A percentile compares a stretch with the other conserved stretches of the same genome.
These are phyloP conservation scores for Trachymyrmex cornetzi DNA, from an alignment of 1,140 invertebrate species.

Conservation along the genomic window DNA sequence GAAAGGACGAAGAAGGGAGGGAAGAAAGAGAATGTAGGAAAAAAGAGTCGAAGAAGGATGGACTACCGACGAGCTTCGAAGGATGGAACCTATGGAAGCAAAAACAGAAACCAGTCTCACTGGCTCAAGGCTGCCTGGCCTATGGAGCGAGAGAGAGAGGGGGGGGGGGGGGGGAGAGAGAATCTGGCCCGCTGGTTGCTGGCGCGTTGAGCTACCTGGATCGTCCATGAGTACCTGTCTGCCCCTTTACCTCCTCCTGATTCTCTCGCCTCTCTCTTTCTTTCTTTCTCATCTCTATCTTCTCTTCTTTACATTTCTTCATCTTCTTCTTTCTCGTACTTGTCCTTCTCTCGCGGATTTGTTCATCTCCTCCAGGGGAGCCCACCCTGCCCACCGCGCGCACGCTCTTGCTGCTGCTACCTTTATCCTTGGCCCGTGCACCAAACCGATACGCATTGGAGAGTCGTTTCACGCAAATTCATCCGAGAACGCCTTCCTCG, in stretches of 20 bases:
- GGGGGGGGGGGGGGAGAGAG: not conserved
- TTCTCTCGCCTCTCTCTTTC: slow-evolving; percentile 44
- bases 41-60: slow-evolving; percentile 82
- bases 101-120: slow-evolving; percentile 87
- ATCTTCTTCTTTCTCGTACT: slow-evolving; percentile 27
- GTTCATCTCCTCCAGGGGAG: slow-evolving; percentile 31
- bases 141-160: slow-evolving; percentile 12
- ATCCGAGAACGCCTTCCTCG: slow-evolving; percentile 74
- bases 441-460: slow-evolving; percentile 68
- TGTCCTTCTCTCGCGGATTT: slow-evolving; percentile 49
- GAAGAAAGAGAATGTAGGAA: slow-evolving; percentile 50
- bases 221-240: slow-evolving; percentile 76
- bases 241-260: slow-evolving; percentile 69
- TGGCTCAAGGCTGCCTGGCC: slow-evolving; percentile 85
- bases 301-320: slow-evolving; percentile 11
- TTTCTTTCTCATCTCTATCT: slow-evolving; percentile 13
- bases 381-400: slow-evolving; percentile 7
- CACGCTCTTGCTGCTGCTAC: slow-evolving; percentile 68
- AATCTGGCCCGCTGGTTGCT: slow-evolving; percentile 61
- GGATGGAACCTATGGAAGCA: slow-evolving; percentile 86
- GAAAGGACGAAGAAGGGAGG: slow-evolving; percentile 54
- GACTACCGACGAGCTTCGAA: slow-evolving; percentile 84
- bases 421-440: slow-evolving; percentile 73
- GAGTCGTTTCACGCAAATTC: slow-evolving; percentile 85
- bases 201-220: slow-evolving; percentile 71